Evolutionary conservation across 2,113 vertebrate species (phyloP).

Genomic region (cat (Felis catus)): DNA sequence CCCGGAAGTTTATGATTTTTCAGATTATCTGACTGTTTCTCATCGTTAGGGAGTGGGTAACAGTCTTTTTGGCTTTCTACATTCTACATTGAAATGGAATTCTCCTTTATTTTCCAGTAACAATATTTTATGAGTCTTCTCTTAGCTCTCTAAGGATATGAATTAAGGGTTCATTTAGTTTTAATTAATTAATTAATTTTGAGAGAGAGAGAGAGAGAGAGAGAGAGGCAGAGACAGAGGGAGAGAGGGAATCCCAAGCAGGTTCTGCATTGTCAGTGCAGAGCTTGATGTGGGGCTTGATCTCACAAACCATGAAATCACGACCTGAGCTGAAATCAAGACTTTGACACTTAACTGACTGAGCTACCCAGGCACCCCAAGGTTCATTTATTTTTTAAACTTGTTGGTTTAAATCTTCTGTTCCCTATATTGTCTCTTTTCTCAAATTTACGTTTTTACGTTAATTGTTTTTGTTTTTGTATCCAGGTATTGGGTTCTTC

Average conservation of each 20-base stretch:
- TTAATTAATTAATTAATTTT: no score
- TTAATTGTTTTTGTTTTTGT: not conserved
- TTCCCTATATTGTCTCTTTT: not conserved
- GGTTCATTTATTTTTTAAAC: not conserved
- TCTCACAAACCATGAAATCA: no score
- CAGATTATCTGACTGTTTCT: not conserved
- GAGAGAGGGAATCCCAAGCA: no score
- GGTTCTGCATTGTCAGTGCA: no score
- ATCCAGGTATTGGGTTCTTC: not conserved
- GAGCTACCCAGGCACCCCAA: no score
- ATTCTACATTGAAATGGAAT: not conserved
- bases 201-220: no score
- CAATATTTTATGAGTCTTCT: not conserved
- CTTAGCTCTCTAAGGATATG: not conserved
- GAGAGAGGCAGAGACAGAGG: no score
- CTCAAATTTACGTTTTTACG: not conserved
- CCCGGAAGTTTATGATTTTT: not conserved
- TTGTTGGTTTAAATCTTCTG: not conserved
- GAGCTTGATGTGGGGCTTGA: no score
- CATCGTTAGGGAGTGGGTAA: not conserved
- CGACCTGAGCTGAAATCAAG: no score
- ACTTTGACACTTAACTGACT: no score
- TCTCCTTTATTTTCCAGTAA: not conserved
- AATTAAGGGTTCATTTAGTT: not conserved
- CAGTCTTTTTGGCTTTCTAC: not conserved